Evolutionary conservation across 2,797 vertebrate genomes (phyloP), one percentile per base, ranked within the genome.

Genomic region (Pempheris klunzingeri): DNA sequence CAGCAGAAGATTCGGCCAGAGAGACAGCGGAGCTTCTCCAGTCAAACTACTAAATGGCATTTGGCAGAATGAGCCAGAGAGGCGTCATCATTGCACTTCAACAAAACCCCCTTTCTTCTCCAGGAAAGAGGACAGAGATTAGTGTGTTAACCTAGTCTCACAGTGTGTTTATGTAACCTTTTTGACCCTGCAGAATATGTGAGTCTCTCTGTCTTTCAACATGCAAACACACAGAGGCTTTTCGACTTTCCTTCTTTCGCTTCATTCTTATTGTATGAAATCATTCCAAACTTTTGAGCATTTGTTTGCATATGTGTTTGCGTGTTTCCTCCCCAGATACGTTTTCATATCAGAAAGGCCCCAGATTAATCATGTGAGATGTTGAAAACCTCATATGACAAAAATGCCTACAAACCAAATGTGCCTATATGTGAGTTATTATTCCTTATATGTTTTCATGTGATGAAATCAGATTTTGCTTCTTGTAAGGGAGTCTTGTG

Each of bases 71-170:
- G 80, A 83, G 79, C 74, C 77, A 57, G 70, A 81, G 71, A 88
- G 79, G 73, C 76, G 34, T 89, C 79, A 86, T 87, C 62, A 44
- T 44, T 81, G 57, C 83, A n/a, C 74, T 85, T 85, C 69, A 90
- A 92, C 91, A 92, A 91, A 91, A 88, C 17, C 39, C 58, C 62
- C 83, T 92, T 91, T 93, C 84, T 91, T 90, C 80, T 91, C 65
- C 67, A 60, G 74, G 74, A 81, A 63, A 71, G 80, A 88, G 72
- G 73, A 89, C 84, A 86, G 83, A 84, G 87, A 92, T 92, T 79
- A 88, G 87, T 73, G 80, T 72, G 84, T 92, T 90, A 86, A 86
- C 88, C 72, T 83, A 53, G 72, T 84, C 71, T 34, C 75, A 77
- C 63, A 20, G 70, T 70, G 60, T 88, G 88, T 92, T 91, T 88